Evolutionary conservation across 2,888 invertebrate genomes (phyloP).

Genomic region (Drosophila bunnanda): DNA sequence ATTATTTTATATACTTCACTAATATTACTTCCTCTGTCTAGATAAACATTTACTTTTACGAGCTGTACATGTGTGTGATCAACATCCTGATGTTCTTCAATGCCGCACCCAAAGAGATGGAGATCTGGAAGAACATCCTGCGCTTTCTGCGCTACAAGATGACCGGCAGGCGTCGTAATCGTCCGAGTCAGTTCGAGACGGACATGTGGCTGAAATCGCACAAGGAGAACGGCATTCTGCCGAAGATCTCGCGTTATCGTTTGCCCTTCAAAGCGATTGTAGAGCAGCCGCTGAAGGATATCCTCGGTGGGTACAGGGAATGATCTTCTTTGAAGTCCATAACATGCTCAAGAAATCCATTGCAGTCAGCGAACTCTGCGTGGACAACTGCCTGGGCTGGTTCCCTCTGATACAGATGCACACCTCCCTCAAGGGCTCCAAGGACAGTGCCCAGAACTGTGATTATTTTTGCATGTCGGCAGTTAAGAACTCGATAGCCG

Average conservation of each 20-base stretch:
- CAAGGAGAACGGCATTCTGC: slow-evolving; percentile 81
- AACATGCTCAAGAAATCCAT: not conserved
- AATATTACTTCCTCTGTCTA: slow-evolving; percentile 48
- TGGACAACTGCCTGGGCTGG: slow-evolving; percentile 84
- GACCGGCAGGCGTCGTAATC: slow-evolving; percentile 80
- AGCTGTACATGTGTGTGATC: slow-evolving; percentile 83
- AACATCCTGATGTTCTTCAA: slow-evolving; percentile 82
- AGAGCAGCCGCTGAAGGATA: slow-evolving; percentile 81
- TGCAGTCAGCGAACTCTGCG: slow-evolving; percentile 82
- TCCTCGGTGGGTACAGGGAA: slow-evolving; percentile 65
- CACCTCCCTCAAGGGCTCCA: slow-evolving; percentile 77
- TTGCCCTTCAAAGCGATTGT: slow-evolving; percentile 84
- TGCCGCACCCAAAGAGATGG: slow-evolving; percentile 81
- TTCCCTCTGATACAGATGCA: slow-evolving; percentile 84
- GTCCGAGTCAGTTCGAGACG: slow-evolving; percentile 82
- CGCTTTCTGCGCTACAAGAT: slow-evolving; percentile 84
- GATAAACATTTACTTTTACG: slow-evolving; percentile 85
- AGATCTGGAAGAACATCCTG: slow-evolving; percentile 83
- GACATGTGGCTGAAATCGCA: slow-evolving; percentile 84
- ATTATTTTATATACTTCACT: too few species aligned
- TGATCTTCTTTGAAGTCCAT: too few species aligned
- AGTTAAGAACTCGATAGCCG: slow-evolving; percentile 83
- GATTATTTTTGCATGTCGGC: slow-evolving; percentile 84
- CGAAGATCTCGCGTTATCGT: slow-evolving; percentile 84
- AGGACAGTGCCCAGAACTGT: slow-evolving; percentile 77